A percentile compares a stretch with the other conserved stretches of the same genome.
Conservation (phyloP, 2,113 vertebrate genomes). For the Formicarius rufipectus region DNA sequence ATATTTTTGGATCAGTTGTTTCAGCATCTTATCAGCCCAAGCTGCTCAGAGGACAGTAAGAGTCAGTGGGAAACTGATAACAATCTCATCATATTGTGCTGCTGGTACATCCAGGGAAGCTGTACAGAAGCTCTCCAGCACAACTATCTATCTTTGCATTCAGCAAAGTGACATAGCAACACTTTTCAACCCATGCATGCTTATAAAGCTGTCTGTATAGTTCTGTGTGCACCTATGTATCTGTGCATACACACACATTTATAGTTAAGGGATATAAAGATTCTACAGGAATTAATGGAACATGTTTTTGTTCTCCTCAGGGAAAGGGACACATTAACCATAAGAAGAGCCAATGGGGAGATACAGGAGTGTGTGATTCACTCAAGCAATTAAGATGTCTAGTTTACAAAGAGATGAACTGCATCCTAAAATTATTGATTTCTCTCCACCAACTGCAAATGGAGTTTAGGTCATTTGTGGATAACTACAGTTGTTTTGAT, state of each 20-base stretch:
- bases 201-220: neutral
- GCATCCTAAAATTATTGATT: neutral
- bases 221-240: neutral
- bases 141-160: neutral
- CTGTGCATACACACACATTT: neutral
- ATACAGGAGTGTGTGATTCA: neutral
- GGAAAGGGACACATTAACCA: neutral
- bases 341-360: neutral
- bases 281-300: neutral
- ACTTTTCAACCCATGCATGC: neutral
- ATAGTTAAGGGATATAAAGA: neutral
- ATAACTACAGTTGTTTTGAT: neutral
- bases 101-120: neutral
- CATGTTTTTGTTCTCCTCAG: neutral
- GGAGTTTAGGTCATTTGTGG: neutral
- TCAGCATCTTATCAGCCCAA: neutral
- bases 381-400: neutral
- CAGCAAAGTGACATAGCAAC: neutral
- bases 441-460: neutral
- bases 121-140: neutral
- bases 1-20: constrained; percentile 4
- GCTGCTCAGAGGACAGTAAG: neutral
- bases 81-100: neutral
- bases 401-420: neutral
- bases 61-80: neutral